Evolutionary conservation across 2,888 invertebrate genomes (phyloP), one percentile per base, ranked within the genome.

Genomic region (Schrankia costaestrigalis): DNA sequence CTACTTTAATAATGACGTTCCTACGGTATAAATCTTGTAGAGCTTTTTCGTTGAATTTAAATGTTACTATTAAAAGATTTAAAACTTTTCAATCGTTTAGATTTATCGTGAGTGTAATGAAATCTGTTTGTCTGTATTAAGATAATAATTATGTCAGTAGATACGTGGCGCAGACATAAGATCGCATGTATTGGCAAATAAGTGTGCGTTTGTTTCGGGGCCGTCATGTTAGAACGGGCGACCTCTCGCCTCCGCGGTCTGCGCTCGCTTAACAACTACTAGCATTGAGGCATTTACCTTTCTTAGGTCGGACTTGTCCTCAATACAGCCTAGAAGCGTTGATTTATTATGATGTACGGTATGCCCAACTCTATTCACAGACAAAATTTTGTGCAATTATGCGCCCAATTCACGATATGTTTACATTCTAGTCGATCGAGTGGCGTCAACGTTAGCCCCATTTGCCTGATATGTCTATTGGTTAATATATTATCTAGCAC

Each of bases 221-320:
- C 70, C 78, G 68, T 67, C 72, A 65, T 63, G 71, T 74, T 79
- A 77, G 81, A 83, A 73, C 69, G 83, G 78, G 59, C 78, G 81
- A 81, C 83, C 84, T 85, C 84, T 76, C 76, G 79, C 71, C 73
- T 73, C 66, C 70, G 66, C 63, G 41, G 40, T 56, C 56, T 50
- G 58, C 70, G 66, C 64, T 69, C 70, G 65, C 61, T 57, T 52
- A 66, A 65, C 67, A 60, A 59, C 73, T 73, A 78, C 73, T 72
- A 79, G 73, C 81, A 81, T 83, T 83, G 79, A 83, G 68, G 81
- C 76, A 80, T 83, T 83, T 84, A 82, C 84, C 84, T 84, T 84
- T 84, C 84, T 80, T 83, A 82, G 84, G 78, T 81, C 74, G 71
- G 71, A 71, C 73, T 74, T 85, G 86, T 84, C 82, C 85, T 82